These are phyloP conservation scores for Melanostoma scalare DNA, from an alignment of 2,888 invertebrate species.

Conservation along the genomic window DNA sequence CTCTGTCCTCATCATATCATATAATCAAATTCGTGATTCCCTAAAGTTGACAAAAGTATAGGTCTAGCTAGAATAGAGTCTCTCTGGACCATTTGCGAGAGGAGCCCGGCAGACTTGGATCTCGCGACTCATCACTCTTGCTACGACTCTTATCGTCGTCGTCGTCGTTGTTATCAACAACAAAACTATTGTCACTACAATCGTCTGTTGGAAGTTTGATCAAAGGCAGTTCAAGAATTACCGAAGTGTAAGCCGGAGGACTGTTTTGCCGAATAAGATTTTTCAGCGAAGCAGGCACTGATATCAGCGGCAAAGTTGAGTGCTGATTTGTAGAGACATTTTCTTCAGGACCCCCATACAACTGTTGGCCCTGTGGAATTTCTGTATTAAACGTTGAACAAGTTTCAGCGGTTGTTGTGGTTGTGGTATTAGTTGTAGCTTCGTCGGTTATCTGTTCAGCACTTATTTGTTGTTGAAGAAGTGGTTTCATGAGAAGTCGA, in stretches of 20 bases:
- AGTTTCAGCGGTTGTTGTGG: constrained; percentile 80
- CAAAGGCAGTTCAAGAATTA: constrained; percentile 81
- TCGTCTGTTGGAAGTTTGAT: constrained; percentile 79
- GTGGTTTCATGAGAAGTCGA: constrained; percentile 75
- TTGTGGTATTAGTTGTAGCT: constrained; percentile 76
- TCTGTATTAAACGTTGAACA: constrained; percentile 81
- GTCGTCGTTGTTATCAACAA: constrained; percentile 63
- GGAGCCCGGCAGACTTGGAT: constrained; percentile 81
- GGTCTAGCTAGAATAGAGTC: constrained; percentile 87
- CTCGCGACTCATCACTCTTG: constrained; percentile 77
- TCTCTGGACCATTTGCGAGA: constrained; percentile 87
- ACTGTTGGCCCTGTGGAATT: constrained; percentile 73
- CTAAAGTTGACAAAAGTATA: constrained; percentile 24
- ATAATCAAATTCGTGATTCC: constrained; percentile 46
- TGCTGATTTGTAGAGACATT: constrained; percentile 46
- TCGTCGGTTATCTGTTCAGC: constrained; percentile 78
- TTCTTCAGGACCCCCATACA: constrained; percentile 50
- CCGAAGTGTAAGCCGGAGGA: constrained; percentile 76
- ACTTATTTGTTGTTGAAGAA: constrained; percentile 80
- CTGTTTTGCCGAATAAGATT: constrained; percentile 78
- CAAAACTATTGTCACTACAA: constrained; percentile 72
- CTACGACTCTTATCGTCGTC: constrained; percentile 74
- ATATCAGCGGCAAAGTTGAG: constrained; percentile 77
- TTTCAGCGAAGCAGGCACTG: constrained; percentile 80
- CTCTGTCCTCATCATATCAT: constrained; percentile 33